Conservation (phyloP, 2,888 invertebrate genomes). For the Dyspetes luteomarginatus region DNA sequence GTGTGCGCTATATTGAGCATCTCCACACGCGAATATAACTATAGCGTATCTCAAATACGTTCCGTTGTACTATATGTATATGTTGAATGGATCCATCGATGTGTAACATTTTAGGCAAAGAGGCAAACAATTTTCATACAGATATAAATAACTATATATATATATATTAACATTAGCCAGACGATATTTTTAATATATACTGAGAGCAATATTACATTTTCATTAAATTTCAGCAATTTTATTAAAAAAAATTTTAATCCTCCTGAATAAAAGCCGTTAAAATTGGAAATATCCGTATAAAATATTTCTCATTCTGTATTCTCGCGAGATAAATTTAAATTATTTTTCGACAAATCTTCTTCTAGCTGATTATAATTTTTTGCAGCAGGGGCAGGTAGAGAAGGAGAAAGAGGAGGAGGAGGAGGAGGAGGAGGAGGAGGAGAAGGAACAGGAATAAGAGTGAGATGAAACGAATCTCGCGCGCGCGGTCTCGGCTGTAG, state of each 20-base stretch:
- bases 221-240: too few species aligned
- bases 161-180: background rate
- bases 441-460: constrained; percentile 26
- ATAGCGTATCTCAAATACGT: constrained; percentile 6
- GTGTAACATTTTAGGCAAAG: constrained; percentile 31
- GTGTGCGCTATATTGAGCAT: constrained; percentile 22
- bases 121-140: constrained; percentile 21
- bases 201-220: too few species aligned
- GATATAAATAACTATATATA: background rate
- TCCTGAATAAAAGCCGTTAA: too few species aligned
- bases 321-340: too few species aligned
- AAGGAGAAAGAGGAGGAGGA: constrained; percentile 23
- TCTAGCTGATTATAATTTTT: background rate
- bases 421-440: constrained; percentile 34
- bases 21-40: too few species aligned
- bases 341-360: background rate
- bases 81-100: constrained; percentile 6
- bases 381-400: constrained; percentile 1
- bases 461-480: constrained; percentile 35
- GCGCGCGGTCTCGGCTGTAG: too few species aligned
- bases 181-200: too few species aligned
- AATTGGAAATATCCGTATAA: too few species aligned
- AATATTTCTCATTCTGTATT: too few species aligned
- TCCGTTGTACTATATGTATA: background rate
- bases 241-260: too few species aligned